Evolutionary conservation across 2,113 vertebrate genomes (phyloP), one percentile per base, ranked within the genome.

Genomic region (Callaeas wilsoni): DNA sequence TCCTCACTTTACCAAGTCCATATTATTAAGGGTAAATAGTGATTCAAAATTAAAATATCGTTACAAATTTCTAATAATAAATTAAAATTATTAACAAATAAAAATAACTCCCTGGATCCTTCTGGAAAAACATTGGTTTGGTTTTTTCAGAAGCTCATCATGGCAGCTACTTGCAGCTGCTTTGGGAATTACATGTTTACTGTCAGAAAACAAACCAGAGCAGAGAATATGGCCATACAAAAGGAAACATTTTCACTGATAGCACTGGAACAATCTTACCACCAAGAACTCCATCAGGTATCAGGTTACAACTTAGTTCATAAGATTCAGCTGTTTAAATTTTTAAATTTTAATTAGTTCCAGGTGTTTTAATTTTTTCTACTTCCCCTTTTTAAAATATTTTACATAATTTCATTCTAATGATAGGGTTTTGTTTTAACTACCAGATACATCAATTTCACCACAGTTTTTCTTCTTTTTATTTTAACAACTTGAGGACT

Each of bases 401-500:
- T 96, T 95, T 80, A 71, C 7, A 53, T 91, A 4, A 86, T 85
- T 94, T 83, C 39, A 59, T 30, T 83, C 33, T 86, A 92, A 94
- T 84, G 57, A 70, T 82, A 93, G 59, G 20, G 63, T 75, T 95
- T 96, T 49, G 57, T 92, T 95, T 93, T 50, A 94, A 79, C 60
- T 81, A 77, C n/a, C 70, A 13, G 29, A 85, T 78, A 60, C 41
- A 82, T 63, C 65, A 75, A 60, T 93, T 96, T 94, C 89, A 95
- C 68, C 85, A 85, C 49, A 93, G 74, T 60, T 96, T 96, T 97
- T 90, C 33, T 89, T 92, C 78, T 86, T 91, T 85, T 50, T 76
- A 80, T 95, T 94, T 96, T 75, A 94, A 93, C 79, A 89, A 92
- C 89, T 93, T 95, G 83, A 97, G 86, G 68, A 92, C 50, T 93